These are phyloP conservation scores for Cosmorhoe ocellata DNA, from an alignment of 2,888 invertebrate genomes.

Conservation along the genomic window DNA sequence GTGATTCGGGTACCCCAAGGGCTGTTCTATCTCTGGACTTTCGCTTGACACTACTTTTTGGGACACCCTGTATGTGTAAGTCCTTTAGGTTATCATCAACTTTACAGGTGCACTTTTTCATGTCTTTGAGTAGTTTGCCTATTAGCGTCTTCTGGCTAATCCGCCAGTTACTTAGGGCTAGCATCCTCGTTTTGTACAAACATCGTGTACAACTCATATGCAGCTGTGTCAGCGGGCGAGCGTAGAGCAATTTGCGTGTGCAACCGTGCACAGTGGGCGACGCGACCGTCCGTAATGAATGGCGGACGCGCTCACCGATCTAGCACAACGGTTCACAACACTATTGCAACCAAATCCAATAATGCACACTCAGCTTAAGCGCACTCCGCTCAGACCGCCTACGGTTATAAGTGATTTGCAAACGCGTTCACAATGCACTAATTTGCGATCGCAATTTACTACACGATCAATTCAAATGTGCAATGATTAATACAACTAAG, in stretches of 20 bases:
- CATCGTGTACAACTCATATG: conserved; percentile 47
- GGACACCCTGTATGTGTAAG: no score
- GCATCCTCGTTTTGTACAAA: conserved; percentile 59
- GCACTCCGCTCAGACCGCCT: conserved; percentile 43
- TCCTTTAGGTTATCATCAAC: no score
- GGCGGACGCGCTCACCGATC: conserved; percentile 59
- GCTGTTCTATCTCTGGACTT: no score
- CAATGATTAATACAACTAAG: conserved; percentile 11
- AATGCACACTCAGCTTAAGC: conserved; percentile 48
- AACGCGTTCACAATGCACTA: conserved; percentile 29
- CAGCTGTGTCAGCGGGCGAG: conserved; percentile 69
- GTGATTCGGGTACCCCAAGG: no score
- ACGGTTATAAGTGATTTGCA: conserved; percentile 30
- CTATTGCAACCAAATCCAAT: conserved; percentile 47
- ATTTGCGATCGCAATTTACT: conserved; percentile 24
- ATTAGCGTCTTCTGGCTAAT: conserved; percentile 49
- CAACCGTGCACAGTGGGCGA: conserved; percentile 74
- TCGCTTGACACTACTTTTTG: no score
- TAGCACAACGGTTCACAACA: conserved; percentile 56
- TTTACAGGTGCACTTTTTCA: no score
- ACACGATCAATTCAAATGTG: conserved; percentile 20
- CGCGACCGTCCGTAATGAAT: conserved; percentile 70
- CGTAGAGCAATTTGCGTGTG: conserved; percentile 73
- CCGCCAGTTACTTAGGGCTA: conserved; percentile 47
- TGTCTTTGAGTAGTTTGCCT: conserved; percentile 33